A percentile compares a stretch with the other conserved stretches of the same genome.
Evolutionary conservation across 2,888 invertebrate species (phyloP).

Genomic region (Drosophila subsilvestris): DNA sequence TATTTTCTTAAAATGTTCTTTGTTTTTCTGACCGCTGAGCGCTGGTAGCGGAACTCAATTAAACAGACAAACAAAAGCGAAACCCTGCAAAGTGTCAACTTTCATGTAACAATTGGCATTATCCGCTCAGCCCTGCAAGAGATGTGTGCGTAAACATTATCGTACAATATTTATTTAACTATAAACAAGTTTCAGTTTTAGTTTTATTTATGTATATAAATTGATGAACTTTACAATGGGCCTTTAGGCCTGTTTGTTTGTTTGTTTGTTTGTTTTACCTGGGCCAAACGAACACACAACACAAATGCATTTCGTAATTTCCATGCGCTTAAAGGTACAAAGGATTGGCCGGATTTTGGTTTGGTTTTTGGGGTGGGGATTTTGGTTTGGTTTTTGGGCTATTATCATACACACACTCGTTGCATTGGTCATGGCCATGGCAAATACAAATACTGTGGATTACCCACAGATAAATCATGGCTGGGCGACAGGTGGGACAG

Average conservation of each 20-base stretch:
- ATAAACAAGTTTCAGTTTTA: constrained; percentile 51
- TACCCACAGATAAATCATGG: not conserved
- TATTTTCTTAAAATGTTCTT: constrained; percentile 26
- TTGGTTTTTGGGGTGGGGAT: not conserved
- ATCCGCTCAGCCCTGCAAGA: constrained; percentile 61
- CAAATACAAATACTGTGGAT: constrained; percentile 33
- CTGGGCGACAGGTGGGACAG: constrained; percentile 39
- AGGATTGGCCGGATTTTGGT: constrained; percentile 4
- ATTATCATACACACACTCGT: constrained; percentile 5
- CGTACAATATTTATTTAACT: constrained; percentile 29
- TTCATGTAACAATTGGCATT: constrained; percentile 82
- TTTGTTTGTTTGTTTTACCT: constrained; percentile 21
- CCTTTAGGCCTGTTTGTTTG: constrained; percentile 3
- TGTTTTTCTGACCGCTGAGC: not conserved
- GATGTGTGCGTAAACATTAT: constrained; percentile 12
- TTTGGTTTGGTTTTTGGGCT: constrained; percentile 9
- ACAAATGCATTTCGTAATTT: constrained; percentile 20
- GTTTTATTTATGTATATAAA: constrained; percentile 44
- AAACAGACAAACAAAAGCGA: constrained; percentile 38
- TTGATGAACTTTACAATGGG: constrained; percentile 26
- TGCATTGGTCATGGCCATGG: constrained; percentile 53
- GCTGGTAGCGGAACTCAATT: constrained; percentile 29
- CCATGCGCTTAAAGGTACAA: constrained; percentile 27
- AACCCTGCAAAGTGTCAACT: constrained; percentile 64
- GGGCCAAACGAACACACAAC: constrained; percentile 1